Percentiles rank a stretch among this genome's conserved stretches.
phyloP scores from a whole-genome alignment of 2,113 vertebrate species.

The Pelecanoides urinatrix region DNA sequence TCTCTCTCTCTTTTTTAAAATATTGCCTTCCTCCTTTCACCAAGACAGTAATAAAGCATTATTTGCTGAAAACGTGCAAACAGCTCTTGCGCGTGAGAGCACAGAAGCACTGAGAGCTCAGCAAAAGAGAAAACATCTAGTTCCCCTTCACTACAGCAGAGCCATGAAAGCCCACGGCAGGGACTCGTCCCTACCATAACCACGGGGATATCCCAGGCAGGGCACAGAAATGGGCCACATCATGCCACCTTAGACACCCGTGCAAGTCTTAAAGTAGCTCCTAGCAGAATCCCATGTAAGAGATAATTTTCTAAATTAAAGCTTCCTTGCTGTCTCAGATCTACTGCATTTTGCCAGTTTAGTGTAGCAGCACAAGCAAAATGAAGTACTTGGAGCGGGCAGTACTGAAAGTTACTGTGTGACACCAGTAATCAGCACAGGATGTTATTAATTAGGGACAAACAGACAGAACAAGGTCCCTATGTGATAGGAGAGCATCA shows the following conservation, averaged over 20 bases:
- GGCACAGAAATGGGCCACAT: neutral
- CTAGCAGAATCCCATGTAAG: neutral
- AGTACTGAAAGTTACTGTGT: neutral
- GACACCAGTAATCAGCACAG: neutral
- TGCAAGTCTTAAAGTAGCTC: neutral
- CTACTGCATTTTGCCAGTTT: neutral
- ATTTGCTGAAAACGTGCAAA: conserved; percentile 25
- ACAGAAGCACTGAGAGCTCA: neutral
- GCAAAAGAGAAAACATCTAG: neutral
- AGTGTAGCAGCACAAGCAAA: neutral
- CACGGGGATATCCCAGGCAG: neutral
- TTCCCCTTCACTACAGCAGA: neutral
- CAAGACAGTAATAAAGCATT: conserved; percentile 11
- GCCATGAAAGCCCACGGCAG: neutral
- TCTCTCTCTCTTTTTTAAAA: neutral
- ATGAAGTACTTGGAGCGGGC: neutral
- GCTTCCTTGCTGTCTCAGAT: neutral
- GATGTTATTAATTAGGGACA: neutral
- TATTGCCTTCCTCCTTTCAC: conserved; percentile 32
- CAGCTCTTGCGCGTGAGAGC: neutral
- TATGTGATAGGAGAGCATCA: neutral
- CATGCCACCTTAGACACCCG: neutral
- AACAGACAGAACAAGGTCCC: neutral
- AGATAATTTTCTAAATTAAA: neutral
- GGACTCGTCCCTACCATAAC: neutral